phyloP scores from a whole-genome alignment of 2,888 invertebrate species.

The Noctua janthe region DNA sequence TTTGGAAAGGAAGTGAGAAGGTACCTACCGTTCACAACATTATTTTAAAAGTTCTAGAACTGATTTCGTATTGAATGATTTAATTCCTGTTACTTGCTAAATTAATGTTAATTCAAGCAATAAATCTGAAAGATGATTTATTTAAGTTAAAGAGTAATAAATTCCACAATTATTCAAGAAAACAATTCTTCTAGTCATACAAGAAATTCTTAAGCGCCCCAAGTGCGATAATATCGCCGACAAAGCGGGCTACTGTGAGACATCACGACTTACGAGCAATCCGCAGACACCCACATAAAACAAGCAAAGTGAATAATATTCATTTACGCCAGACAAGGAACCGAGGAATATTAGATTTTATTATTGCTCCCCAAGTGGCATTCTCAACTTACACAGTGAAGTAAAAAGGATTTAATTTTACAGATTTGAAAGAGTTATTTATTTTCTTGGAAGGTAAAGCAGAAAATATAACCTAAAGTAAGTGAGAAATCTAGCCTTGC shows the following conservation, averaged over 20 bases:
- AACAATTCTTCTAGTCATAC: constrained; percentile 27
- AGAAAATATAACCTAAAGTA: constrained; percentile 26
- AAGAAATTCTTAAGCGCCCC: constrained; percentile 21
- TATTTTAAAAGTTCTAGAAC: constrained; percentile 13
- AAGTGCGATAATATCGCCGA: constrained; percentile 29
- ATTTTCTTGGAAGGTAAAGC: constrained; percentile 12
- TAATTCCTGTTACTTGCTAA: not conserved
- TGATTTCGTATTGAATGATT: not conserved
- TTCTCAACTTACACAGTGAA: constrained; percentile 22
- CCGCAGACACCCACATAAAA: constrained; percentile 46
- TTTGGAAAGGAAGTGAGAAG: constrained; percentile 10
- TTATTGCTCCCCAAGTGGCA: constrained; percentile 33
- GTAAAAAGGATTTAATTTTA: constrained; percentile 35
- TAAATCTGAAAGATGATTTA: not conserved
- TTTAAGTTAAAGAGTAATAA: not conserved
- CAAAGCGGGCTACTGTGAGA: constrained; percentile 45
- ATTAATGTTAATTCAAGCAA: not conserved
- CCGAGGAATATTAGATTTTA: constrained; percentile 54
- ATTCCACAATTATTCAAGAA: constrained; percentile 11
- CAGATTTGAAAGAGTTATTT: constrained; percentile 19
- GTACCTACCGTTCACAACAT: not conserved
- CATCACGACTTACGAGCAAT: constrained; percentile 35
- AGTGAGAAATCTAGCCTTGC: constrained; percentile 25
- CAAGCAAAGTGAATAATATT: constrained; percentile 53
- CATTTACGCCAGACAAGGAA: constrained; percentile 47